A percentile compares a stretch with the other conserved stretches of the same genome.
These are phyloP conservation scores for Alitta virens DNA, from an alignment of 2,888 invertebrate species.

Conservation along the genomic window DNA sequence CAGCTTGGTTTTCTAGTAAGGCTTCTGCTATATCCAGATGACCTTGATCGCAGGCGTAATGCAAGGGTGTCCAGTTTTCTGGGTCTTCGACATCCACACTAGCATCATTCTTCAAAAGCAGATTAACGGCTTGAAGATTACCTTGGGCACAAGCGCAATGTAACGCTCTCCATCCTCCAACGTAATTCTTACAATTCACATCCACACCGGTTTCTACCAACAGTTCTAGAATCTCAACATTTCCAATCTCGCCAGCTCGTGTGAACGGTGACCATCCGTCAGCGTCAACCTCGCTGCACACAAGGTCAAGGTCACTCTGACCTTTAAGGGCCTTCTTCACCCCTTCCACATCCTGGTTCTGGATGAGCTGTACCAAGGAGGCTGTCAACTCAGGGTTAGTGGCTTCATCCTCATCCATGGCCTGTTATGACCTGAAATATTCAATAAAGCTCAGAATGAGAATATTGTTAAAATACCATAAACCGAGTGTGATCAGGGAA, in stretches of 20 bases:
- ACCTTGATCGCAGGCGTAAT: slow-evolving; percentile 15
- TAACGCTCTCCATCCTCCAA: slow-evolving; percentile 27
- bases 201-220: slow-evolving; percentile 19
- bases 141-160: slow-evolving; percentile 31
- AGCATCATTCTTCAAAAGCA: slow-evolving; percentile 20
- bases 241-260: slow-evolving; percentile 26
- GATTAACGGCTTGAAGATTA: slow-evolving; percentile 15
- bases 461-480: no score
- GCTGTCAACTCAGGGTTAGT: neutral
- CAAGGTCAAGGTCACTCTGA: neutral
- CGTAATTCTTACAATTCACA: slow-evolving; percentile 20
- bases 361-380: slow-evolving; percentile 6
- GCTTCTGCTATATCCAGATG: slow-evolving; percentile 15
- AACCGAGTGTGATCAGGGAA: no score
- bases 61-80: slow-evolving; percentile 20
- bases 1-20: slow-evolving; percentile 16
- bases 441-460: no score
- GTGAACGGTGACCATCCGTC: slow-evolving; percentile 28
- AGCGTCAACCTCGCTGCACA: slow-evolving; percentile 16
- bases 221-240: slow-evolving; percentile 19
- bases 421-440: neutral
- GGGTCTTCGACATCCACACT: slow-evolving; percentile 17
- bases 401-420: slow-evolving; percentile 12
- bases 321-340: neutral
- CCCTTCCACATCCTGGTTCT: slow-evolving; percentile 4